These are phyloP conservation scores for Aspiorhynchus laticeps DNA, from an alignment of 2,113 vertebrate genomes.

Conservation along the genomic window DNA sequence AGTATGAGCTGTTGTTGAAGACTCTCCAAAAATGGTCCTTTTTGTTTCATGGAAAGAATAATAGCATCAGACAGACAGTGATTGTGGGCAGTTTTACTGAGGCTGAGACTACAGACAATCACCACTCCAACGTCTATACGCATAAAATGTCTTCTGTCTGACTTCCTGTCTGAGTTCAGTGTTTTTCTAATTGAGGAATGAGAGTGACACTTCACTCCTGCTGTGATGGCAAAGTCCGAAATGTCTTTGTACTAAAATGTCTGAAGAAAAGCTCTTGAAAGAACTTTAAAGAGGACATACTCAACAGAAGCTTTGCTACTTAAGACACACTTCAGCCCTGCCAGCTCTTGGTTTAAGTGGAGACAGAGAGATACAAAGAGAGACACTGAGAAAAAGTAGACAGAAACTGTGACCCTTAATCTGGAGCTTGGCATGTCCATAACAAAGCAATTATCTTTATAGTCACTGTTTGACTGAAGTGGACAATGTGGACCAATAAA, in stretches of 20 bases:
- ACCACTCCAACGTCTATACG: not conserved
- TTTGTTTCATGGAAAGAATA: not conserved
- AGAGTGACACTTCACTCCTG: not conserved
- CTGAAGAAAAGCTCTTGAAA: not conserved
- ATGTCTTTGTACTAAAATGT: not conserved
- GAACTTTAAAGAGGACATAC: not conserved
- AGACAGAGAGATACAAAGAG: constrained; percentile 27
- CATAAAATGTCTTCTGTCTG: not conserved
- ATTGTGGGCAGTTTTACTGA: not conserved
- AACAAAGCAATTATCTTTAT: constrained; percentile 43
- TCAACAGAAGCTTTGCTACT: constrained; percentile 5
- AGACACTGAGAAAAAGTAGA: constrained; percentile 60
- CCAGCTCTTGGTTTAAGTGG: not conserved
- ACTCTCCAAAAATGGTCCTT: not conserved
- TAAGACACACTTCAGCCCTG: not conserved
- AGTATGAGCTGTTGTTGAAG: not conserved
- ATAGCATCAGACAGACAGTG: not conserved
- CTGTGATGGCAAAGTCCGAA: not conserved
- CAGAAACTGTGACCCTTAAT: constrained; percentile 16
- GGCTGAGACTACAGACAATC: not conserved
- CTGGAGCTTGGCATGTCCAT: constrained; percentile 24
- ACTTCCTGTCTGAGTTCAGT: not conserved
- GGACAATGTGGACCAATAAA: constrained; percentile 16
- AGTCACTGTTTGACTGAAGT: constrained; percentile 16
- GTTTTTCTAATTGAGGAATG: not conserved